Base-by-base conservation (phyloP, 2,888 invertebrate species). In the Syrista parreyssii region DNA sequence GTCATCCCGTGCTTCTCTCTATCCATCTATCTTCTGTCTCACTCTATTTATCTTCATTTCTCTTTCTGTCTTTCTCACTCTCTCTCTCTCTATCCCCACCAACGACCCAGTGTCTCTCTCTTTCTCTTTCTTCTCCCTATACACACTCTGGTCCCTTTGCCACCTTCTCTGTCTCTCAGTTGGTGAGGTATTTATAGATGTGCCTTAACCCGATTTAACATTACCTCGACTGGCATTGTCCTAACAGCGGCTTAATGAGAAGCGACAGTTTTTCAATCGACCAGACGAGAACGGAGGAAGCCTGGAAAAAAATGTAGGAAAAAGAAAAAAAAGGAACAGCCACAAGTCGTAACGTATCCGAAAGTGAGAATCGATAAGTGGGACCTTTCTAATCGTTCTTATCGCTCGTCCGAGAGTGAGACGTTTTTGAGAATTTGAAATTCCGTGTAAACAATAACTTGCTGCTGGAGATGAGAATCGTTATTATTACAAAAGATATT, bases 151-250 rank as follows among this genome's bases (percentile, higher is more conserved):
- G 68, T 80, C 77, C 30, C 76, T 74, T 79, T 75, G 68, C 78
- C 76, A 73, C 75, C 77, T 73, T 75, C 80, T 77, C 76, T 79
- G 74, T 76, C 77, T 82, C 81, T 85, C 83, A 84, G 86, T 87
- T 85, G 83, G 87, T 82, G 83, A 85, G 86, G 88, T 91, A 90
- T 91, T 91, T 90, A 89, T 91, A 91, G 90, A 89, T 87, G 88
- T 89, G 90, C 89, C 90, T 91, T 89, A 90, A 90, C 89, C 89
- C 90, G 90, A 91, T 90, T 91, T 89, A 88, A 90, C 87, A 85
- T 86, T 84, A 88, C 87, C 84, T 83, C 84, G 79, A 74, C 84
- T 87, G 80, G 78, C 79, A 84, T 86, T 86, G 83, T 87, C 82
- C 83, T 83, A 82, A 87, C 86, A 76, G 84, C 79, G 76, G 82